Evolutionary conservation across 2,888 invertebrate species (phyloP).

Genomic region (Macrophya annulata): DNA sequence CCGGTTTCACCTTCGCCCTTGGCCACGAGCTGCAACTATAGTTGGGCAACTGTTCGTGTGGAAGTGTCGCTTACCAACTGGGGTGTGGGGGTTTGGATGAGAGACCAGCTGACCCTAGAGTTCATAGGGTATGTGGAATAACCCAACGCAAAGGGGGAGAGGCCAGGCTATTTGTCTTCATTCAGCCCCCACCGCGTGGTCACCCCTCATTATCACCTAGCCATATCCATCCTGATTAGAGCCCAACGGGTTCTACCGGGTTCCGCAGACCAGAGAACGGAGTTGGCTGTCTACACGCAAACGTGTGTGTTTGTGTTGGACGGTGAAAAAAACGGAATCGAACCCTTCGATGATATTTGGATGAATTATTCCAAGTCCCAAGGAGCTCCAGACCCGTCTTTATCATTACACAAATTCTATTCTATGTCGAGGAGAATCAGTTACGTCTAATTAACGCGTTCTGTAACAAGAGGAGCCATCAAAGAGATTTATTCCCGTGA

Average conservation of each 20-base stretch:
- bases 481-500: conserved; percentile 15
- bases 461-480: neutral
- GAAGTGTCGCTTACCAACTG: neutral
- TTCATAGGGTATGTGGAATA: conserved; percentile 2
- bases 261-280: too few relatives aligned
- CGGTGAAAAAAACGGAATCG: too few relatives aligned
- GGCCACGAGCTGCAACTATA: neutral
- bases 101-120: neutral
- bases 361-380: too few relatives aligned
- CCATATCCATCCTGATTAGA: conserved; percentile 75
- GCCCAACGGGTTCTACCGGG: conserved; percentile 62
- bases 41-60: conserved; percentile 29
- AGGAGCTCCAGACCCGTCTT: too few relatives aligned
- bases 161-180: conserved; percentile 71
- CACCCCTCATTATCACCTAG: conserved; percentile 69
- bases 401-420: too few relatives aligned
- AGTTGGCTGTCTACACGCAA: neutral
- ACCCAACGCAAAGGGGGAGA: conserved; percentile 56
- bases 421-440: too few relatives aligned
- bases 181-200: conserved; percentile 65
- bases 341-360: too few relatives aligned
- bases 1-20: conserved; percentile 22
- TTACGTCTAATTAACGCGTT: neutral
- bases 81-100: neutral
- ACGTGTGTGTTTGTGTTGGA: too few relatives aligned